Evolutionary conservation across 2,888 invertebrate species (phyloP).

Genomic region (Crossocerus cetratus): DNA sequence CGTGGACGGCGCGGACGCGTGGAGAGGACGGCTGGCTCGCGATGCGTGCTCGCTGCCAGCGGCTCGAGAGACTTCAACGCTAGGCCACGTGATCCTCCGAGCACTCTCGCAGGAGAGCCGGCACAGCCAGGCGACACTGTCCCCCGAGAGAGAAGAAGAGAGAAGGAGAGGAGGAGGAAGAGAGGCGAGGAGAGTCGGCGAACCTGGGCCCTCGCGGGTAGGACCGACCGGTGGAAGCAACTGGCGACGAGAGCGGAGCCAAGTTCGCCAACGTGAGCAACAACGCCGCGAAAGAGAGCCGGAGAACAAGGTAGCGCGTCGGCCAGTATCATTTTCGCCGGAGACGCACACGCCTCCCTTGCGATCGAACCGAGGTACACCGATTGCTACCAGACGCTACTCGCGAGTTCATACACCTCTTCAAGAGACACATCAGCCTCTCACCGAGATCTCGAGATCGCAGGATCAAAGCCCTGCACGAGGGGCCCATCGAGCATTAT

Average conservation of each 20-base stretch:
- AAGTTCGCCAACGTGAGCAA: conserved; percentile 15
- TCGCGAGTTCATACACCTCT: too few species aligned
- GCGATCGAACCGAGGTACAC: too few species aligned
- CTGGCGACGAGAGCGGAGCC: conserved; percentile 18
- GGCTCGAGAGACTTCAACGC: conserved; percentile 60
- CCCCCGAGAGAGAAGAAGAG: conserved; percentile 4
- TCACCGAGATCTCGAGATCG: too few species aligned
- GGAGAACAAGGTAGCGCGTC: too few species aligned
- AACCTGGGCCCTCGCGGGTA: not conserved
- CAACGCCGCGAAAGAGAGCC: conserved; percentile 5
- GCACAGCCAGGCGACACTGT: conserved; percentile 2
- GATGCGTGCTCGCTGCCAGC: not conserved
- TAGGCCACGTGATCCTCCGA: conserved; percentile 52
- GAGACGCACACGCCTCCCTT: too few species aligned
- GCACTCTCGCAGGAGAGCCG: conserved; percentile 31
- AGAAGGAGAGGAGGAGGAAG: conserved; percentile 10
- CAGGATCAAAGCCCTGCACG: too few species aligned
- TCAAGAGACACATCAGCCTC: too few species aligned
- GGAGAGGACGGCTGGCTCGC: too few species aligned
- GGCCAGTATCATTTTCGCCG: too few species aligned
- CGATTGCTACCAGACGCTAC: too few species aligned
- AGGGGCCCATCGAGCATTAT: too few species aligned
- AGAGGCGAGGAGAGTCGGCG: not conserved
- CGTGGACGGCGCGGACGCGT: not conserved
- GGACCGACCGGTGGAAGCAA: conserved; percentile 11